Evolutionary conservation across 2,113 vertebrate species (phyloP).

Genomic region (Pluvianellus socialis): DNA sequence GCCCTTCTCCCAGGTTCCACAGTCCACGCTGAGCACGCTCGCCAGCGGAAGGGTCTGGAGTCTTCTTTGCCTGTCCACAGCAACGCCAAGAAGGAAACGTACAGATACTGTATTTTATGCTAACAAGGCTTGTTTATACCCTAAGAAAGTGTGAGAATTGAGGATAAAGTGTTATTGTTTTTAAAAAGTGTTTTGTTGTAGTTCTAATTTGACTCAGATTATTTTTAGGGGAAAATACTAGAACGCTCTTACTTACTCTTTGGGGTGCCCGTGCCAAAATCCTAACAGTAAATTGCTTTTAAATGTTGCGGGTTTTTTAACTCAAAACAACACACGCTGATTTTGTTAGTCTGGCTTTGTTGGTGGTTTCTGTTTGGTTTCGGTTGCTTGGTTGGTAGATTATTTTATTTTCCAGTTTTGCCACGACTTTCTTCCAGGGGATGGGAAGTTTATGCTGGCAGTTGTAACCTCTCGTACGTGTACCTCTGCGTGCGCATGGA

Average conservation of each 20-base stretch:
- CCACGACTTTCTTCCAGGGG: not conserved
- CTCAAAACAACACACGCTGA: not conserved
- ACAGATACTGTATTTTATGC: not conserved
- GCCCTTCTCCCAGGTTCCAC: not conserved
- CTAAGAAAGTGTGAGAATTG: not conserved
- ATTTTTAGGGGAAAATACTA: not conserved
- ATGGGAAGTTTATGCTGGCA: not conserved
- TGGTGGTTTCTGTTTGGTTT: not conserved
- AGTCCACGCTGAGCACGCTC: not conserved
- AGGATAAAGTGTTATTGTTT: not conserved
- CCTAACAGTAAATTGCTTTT: not conserved
- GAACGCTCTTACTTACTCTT: not conserved
- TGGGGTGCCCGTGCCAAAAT: not conserved
- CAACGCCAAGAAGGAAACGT: not conserved
- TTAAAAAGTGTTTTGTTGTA: not conserved
- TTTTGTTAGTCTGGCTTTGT: not conserved
- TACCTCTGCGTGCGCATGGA: not conserved
- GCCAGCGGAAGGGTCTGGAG: not conserved
- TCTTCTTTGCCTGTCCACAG: not conserved
- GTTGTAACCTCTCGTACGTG: rapidly evolving
- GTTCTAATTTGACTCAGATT: not conserved
- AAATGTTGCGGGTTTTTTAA: not conserved
- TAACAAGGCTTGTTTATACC: not conserved
- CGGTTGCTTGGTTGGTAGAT: not conserved
- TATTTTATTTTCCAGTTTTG: not conserved